Evolutionary conservation across 2,797 vertebrate genomes (phyloP).

Genomic region (Melanotaenia parkinsoni): DNA sequence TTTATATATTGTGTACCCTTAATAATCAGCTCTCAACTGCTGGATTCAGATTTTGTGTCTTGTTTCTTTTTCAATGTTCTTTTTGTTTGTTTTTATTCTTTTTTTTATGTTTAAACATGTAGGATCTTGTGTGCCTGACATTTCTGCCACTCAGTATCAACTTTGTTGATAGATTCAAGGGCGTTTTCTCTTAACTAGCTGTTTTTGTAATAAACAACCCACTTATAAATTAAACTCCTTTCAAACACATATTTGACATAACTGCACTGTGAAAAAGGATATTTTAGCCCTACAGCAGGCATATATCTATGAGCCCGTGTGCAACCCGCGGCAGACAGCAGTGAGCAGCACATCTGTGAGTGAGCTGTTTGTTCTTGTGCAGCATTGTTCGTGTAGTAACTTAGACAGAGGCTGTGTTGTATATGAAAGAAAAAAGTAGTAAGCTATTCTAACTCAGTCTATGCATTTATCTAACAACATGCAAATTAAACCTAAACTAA

Average conservation of each 20-base stretch:
- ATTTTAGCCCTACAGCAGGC: background rate
- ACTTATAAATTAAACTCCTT: background rate
- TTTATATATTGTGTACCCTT: too few relatives aligned
- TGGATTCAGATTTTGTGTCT: too few relatives aligned
- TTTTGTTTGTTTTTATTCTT: background rate
- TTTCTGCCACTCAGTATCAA: background rate
- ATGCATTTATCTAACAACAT: background rate
- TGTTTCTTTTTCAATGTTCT: too few relatives aligned
- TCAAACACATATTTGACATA: background rate
- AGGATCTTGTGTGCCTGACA: too few relatives aligned
- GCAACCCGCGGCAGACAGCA: background rate
- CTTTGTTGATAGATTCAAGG: background rate
- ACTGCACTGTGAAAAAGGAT: background rate
- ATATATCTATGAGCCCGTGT: background rate
- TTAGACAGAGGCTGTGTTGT: background rate
- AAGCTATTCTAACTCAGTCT: background rate
- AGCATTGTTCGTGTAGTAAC: background rate
- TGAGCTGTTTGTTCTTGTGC: background rate
- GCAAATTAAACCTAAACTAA: background rate
- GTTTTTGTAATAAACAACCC: background rate
- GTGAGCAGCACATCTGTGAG: slow-evolving; percentile 1
- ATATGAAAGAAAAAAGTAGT: too few relatives aligned
- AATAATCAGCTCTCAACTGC: too few relatives aligned
- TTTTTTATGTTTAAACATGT: background rate
- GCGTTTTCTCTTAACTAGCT: background rate